A percentile compares a stretch with the other conserved stretches of the same genome.
phyloP scores from a whole-genome alignment of 1,140 invertebrate species.

The Chionoecetes opilio region DNA sequence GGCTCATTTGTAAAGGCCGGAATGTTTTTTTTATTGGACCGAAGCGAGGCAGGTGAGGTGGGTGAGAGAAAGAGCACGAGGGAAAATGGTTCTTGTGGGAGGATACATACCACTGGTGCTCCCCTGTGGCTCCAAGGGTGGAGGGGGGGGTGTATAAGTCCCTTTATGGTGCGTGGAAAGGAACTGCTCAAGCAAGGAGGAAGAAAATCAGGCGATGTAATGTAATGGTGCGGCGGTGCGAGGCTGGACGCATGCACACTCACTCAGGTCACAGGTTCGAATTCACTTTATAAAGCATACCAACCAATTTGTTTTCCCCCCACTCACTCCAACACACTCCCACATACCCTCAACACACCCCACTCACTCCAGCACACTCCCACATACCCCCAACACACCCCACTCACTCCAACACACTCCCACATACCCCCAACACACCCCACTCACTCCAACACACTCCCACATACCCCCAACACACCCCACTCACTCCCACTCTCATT shows the following conservation, averaged over 20 bases:
- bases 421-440: too few species aligned
- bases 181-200: slow-evolving; percentile 27
- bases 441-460: too few species aligned
- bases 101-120: neutral
- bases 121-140: neutral
- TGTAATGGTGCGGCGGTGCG: too few species aligned
- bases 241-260: too few species aligned
- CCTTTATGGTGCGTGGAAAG: neutral
- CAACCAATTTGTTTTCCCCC: neutral
- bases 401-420: too few species aligned
- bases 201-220: neutral
- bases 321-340: neutral
- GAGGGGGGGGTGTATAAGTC: neutral
- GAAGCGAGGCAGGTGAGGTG: neutral
- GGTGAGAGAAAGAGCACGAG: neutral
- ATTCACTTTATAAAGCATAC: too few species aligned
- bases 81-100: neutral
- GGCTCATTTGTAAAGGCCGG: slow-evolving; percentile 8
- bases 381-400: too few species aligned
- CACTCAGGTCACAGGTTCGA: too few species aligned
- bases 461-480: too few species aligned
- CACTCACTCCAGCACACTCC: too few species aligned
- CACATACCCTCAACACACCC: too few species aligned
- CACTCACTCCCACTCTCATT: too few species aligned
- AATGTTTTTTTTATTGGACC: neutral